Evolutionary conservation across 2,888 invertebrate genomes (phyloP), one percentile per base, ranked within the genome.

Genomic region (Drosophila parthenogenetica): DNA sequence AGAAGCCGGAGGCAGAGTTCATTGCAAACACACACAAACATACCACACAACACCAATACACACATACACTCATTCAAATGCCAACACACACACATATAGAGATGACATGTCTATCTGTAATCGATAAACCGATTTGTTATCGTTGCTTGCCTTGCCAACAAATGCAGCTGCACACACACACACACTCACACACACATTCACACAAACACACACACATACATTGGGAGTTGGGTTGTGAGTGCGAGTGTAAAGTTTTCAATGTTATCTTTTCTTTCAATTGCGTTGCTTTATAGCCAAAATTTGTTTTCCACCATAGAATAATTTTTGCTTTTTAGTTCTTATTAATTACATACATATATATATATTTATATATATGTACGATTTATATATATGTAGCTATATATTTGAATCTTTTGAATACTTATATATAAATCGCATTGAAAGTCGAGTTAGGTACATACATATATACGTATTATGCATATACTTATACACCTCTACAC

Each of bases 251-350:
- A 40, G 55, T 69, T 70, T 65, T 71, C 53, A 69, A 69, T 70
- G 73, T 83, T 81, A 79, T 83, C 59, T 66, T 73, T 73, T 85
- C 69, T 78, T 84, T 78, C 55, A 77, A 73, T 77, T 73, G 73
- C 79, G 70, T 87, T 85, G 83, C 87, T 73, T 86, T 61, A 72
- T 87, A 88, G 83, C 87, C 82, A 79, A 83, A 88, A 87, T 86
- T 85, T 83, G 81, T 88, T 85, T 82, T 83, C 84, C 81, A 86
- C 70, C 63, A 66, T 85, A 88, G 88, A 69, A 79, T 87, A 84
- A 87, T 88, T 85, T 81, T 71, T 73, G 58, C 71, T 83, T 62
- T 49, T 80, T 83, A 81, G 81, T 79, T 87, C 40, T 83, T 70
- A 79, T 77, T 48, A 25, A 71, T 66, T 67, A 67, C 68, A 37